These are phyloP conservation scores for Leucoraja erinaceus DNA, from an alignment of 2,113 vertebrate species.

Conservation along the genomic window DNA sequence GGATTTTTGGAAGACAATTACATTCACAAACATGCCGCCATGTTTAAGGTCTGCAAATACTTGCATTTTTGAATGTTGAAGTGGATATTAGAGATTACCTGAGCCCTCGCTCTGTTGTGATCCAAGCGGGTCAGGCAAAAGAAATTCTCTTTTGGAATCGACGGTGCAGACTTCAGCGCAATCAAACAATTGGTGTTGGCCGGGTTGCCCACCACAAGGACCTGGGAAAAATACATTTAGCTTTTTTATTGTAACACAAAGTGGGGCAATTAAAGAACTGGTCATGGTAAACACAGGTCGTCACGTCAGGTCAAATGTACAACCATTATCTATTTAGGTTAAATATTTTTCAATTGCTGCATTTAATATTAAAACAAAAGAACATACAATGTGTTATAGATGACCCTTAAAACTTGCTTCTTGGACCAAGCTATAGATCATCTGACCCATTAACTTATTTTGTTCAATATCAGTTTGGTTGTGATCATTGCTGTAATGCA, in stretches of 20 bases:
- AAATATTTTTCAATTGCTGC: background rate
- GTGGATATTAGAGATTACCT: slow-evolving; percentile 57
- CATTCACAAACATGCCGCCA: background rate
- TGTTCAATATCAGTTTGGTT: too few species aligned
- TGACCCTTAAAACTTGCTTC: too few species aligned
- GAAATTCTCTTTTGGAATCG: slow-evolving; percentile 96
- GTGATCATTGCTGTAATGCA: too few species aligned
- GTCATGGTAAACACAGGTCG: background rate
- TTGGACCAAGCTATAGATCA: too few species aligned
- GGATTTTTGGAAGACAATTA: background rate
- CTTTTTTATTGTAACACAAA: background rate
- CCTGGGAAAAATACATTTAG: slow-evolving; percentile 53
- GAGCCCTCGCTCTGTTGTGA: slow-evolving; percentile 89
- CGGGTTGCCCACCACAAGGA: slow-evolving; percentile 90
- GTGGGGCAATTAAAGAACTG: too few species aligned
- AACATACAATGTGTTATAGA: too few species aligned
- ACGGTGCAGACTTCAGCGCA: slow-evolving; percentile 85
- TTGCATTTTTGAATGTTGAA: background rate
- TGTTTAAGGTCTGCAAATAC: background rate
- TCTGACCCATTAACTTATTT: too few species aligned
- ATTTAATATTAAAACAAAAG: too few species aligned
- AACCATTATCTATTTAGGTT: background rate
- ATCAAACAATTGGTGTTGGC: slow-evolving; percentile 97
- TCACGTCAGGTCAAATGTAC: slow-evolving; percentile 29
- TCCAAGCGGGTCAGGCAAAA: slow-evolving; percentile 93